Base-by-base conservation (phyloP, 2,888 invertebrate species). In the Epirrhoe alternata region DNA sequence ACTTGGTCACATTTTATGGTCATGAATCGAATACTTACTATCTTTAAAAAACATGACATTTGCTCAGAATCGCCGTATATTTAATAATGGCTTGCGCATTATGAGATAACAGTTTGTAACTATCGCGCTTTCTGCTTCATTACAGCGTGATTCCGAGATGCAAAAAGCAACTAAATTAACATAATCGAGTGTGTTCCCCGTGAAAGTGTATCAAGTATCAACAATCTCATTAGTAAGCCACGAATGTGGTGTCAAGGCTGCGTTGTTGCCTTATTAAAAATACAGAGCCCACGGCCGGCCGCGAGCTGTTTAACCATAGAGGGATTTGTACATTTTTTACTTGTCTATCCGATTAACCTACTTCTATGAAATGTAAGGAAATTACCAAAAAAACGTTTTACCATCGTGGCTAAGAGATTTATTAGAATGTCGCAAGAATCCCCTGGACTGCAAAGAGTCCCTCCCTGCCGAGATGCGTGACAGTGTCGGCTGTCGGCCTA, bases 201-300 rank as follows among this genome's bases (percentile, higher is more conserved):
- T 74, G 74, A 75, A 75, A 72, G 66, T 77, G 73, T 78, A 66
- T 58, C 51, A 63, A 33, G 59, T 67, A 75, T 74, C 73, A 75
- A 72, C 76, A 68, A 74, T 79, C 75, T 81, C 73, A 77, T 84
- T 80, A 79, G 75, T 77, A 77, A 76, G 76, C 76, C 69, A 81
- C 76, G 74, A 79, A 78, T 67, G 74, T 66, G 66, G 70, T 72
- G 73, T 75, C 83, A 82, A 86, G 83, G 84, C 79, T 82, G 79
- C 64, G 73, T 81, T 76, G 75, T 67, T 68, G 70, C 54, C 71
- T 71, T 76, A 85, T 82, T 79, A 81, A 84, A 81, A 77, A 81
- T 83, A 75, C 75, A 81, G 60, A 75, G 77, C 72, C 76, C 72
- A 74, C 71, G 76, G 77, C 74, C 71, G 76, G 77, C 74, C 68